Base-by-base conservation (phyloP, 2,888 invertebrate species). In the Zelleria hepariella region DNA sequence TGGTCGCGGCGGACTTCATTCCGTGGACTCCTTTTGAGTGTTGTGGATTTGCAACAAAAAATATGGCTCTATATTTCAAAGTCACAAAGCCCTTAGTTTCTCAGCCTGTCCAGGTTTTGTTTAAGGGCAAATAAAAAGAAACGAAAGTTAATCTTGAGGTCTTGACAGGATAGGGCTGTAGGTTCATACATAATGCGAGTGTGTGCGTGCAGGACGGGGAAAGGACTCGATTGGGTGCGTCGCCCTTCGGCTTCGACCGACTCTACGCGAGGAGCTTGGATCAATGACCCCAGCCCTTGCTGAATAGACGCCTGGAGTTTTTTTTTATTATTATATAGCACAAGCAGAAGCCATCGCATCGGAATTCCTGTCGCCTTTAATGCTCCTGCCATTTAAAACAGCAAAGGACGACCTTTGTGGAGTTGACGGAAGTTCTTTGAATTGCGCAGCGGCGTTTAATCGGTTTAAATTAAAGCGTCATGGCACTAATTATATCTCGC, bases 261-360 rank as follows among this genome's bases (percentile, higher is more conserved):
- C 73, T 68, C 68, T 57, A 57, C 68, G 68, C 65, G 63, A 74
- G 72, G 71, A 74, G 72, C 71, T 70, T 73, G 77, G 87, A 79
- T 72, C 87, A 85, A 79, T 76, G 86, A 86, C 86, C 83, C 73
- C 71, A 76, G 80, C 80, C 82, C 82, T 81, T 80, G 70, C 74
- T 75, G 77, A 75, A 78, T 78, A 78, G 74, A 73, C 71, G 68
- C 70, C 66, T n/a, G 68, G 67, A 69, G 71, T 78, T 80, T 76
- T 79, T 74, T 32, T 42, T 42, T 42, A 42, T 15, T 42, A 15
- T 5, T 15, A 15, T 42, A 42, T 3, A 42, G 32, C 26, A 26
- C 26, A 26, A 7, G 32, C 15, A 42, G 15, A 32, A 42, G 15
- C 32, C 32, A 32, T 32, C 32, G 32, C 2, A 10, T 7, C 7